Conservation (phyloP, 2,888 invertebrate species). For the Archips xylosteana region DNA sequence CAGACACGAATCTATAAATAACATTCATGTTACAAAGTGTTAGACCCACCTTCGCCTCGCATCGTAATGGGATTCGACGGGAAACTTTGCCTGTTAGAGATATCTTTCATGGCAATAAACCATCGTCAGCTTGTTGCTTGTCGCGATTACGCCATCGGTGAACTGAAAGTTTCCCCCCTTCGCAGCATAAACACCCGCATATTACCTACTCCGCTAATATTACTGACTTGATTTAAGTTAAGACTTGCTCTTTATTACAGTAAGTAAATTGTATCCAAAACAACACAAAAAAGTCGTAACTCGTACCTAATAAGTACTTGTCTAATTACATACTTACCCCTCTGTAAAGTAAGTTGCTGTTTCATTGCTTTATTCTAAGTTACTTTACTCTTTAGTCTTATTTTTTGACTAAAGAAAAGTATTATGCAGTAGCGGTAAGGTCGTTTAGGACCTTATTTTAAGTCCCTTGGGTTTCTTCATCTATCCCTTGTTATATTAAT, state of each 20-base stretch:
- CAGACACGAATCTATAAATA: slow-evolving; percentile 11
- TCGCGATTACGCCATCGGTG: slow-evolving; percentile 1
- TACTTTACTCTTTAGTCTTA: too few species aligned
- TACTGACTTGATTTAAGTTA: background rate
- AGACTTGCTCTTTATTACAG: background rate
- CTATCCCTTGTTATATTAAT: slow-evolving; percentile 22
- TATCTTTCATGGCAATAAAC: slow-evolving; percentile 31
- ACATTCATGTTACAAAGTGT: slow-evolving; percentile 27
- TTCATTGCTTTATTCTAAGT: too few species aligned
- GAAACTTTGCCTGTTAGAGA: slow-evolving; percentile 27
- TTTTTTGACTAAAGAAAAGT: too few species aligned
- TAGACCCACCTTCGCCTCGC: slow-evolving; percentile 15
- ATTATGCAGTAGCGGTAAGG: too few species aligned
- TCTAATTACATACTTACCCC: too few species aligned
- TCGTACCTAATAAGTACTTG: too few species aligned
- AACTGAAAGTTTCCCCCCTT: slow-evolving; percentile 20
- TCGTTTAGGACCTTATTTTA: background rate
- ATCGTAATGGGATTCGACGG: slow-evolving; percentile 3
- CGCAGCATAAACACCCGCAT: slow-evolving; percentile 21
- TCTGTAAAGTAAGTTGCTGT: too few species aligned
- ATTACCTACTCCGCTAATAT: background rate
- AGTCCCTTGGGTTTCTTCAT: slow-evolving; percentile 11
- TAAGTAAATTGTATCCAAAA: background rate
- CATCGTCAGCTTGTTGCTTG: slow-evolving; percentile 34
- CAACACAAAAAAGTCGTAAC: background rate